These are phyloP conservation scores for Prorops nasuta DNA, from an alignment of 1,140 invertebrate species.

Conservation along the genomic window DNA sequence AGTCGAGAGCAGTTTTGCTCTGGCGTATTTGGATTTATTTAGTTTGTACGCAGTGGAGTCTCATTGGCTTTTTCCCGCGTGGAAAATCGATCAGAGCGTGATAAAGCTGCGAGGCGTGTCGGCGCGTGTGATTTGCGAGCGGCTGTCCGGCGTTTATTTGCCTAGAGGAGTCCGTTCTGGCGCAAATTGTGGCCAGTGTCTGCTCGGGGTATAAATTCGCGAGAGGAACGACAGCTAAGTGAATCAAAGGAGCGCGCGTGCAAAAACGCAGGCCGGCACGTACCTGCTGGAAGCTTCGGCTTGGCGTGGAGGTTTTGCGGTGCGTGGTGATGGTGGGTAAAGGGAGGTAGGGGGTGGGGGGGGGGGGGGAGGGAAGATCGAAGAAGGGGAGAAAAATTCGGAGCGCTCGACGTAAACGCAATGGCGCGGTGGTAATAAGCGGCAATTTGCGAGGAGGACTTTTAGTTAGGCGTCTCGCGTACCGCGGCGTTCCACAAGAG, in stretches of 20 bases:
- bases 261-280: not conserved
- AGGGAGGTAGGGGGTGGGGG: not conserved
- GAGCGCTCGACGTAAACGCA: slow-evolving; percentile 25
- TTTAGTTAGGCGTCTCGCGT: slow-evolving; percentile 44
- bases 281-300: not conserved
- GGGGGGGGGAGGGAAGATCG: not conserved
- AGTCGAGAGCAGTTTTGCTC: no score
- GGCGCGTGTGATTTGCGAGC: no score
- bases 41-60: no score
- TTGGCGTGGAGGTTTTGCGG: not conserved
- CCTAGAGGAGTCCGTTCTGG: no score
- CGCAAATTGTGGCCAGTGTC: not conserved
- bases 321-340: not conserved
- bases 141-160: no score
- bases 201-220: no score
- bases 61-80: no score
- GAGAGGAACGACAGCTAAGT: not conserved
- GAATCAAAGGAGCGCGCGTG: not conserved
- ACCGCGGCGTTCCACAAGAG: slow-evolving; percentile 20
- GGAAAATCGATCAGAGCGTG: no score
- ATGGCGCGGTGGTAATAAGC: slow-evolving; percentile 47
- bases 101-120: no score
- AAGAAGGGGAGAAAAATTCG: not conserved
- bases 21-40: no score
- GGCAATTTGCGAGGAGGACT: slow-evolving; percentile 51